These are phyloP conservation scores for Megaustenia siamemsis DNA, from an alignment of 2,888 invertebrate genomes.

Conservation along the genomic window DNA sequence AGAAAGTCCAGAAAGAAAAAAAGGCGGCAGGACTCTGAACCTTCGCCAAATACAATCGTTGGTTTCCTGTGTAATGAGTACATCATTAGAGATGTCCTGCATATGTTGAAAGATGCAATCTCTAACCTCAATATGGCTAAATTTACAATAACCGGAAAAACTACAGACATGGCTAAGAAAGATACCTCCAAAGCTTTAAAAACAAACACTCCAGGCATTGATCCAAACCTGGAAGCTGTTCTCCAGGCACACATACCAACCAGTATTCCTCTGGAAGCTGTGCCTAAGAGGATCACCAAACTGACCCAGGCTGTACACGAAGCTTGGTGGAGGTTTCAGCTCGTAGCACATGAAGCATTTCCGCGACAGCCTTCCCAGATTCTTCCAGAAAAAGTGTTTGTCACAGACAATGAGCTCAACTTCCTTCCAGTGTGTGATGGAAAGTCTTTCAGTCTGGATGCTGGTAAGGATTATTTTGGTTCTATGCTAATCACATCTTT, in stretches of 20 bases:
- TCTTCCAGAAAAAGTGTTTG: constrained; percentile 63
- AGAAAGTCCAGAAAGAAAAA: constrained; percentile 20
- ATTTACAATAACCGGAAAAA: constrained; percentile 65
- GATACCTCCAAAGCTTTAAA: constrained; percentile 36
- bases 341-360: constrained; percentile 81
- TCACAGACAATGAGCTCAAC: constrained; percentile 60
- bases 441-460: constrained; percentile 50
- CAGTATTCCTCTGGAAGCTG: constrained; percentile 63
- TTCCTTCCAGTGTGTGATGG: constrained; percentile 44
- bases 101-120: constrained; percentile 73
- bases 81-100: constrained; percentile 69
- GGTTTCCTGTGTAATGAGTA: constrained; percentile 58
- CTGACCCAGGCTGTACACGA: constrained; percentile 83
- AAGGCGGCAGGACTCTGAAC: constrained; percentile 17
- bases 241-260: constrained; percentile 57
- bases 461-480: constrained; percentile 50
- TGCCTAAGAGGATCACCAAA: constrained; percentile 79
- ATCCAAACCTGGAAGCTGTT: constrained; percentile 63
- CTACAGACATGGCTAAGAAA: constrained; percentile 57
- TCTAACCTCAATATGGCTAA: constrained; percentile 70
- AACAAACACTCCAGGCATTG: constrained; percentile 48
- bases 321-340: constrained; percentile 87
- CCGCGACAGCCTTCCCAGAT: constrained; percentile 68
- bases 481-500: too few species aligned
- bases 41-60: constrained; percentile 17